phyloP scores from a whole-genome alignment of 2,113 vertebrate species.

The Peucedramus taeniatus region DNA sequence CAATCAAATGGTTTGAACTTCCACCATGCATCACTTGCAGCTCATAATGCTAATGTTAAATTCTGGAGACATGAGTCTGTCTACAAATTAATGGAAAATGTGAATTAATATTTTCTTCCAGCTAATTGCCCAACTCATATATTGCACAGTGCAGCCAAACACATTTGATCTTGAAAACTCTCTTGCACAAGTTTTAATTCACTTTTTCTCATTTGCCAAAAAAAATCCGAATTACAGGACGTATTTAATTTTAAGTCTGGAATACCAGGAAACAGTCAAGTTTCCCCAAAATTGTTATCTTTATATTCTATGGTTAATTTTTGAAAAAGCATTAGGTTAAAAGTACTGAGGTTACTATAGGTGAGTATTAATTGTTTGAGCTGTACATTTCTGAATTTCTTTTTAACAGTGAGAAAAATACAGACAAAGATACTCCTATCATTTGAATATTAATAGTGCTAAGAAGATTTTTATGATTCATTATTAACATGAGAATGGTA shows the following conservation, averaged over 20 bases:
- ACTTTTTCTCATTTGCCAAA: neutral
- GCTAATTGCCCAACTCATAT: constrained; percentile 23
- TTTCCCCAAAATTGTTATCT: neutral
- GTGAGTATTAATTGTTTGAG: neutral
- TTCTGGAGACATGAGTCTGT: constrained; percentile 54
- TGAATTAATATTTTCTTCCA: constrained; percentile 44
- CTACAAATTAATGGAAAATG: constrained; percentile 60
- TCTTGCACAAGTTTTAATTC: neutral
- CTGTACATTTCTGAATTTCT: neutral
- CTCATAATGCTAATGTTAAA: constrained; percentile 39
- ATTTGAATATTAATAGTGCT: neutral
- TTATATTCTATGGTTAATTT: neutral
- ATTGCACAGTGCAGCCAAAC: neutral
- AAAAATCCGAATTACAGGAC: neutral
- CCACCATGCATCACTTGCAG: neutral
- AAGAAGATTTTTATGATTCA: neutral
- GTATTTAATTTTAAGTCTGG: neutral
- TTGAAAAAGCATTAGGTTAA: neutral
- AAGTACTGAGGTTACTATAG: neutral
- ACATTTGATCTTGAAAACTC: neutral
- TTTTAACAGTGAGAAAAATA: neutral
- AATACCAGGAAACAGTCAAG: neutral
- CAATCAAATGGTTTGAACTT: constrained; percentile 55
- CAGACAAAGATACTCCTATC: neutral
- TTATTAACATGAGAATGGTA: neutral